Conservation (phyloP, 2,113 vertebrate species). For the Pterocles burchelli region DNA sequence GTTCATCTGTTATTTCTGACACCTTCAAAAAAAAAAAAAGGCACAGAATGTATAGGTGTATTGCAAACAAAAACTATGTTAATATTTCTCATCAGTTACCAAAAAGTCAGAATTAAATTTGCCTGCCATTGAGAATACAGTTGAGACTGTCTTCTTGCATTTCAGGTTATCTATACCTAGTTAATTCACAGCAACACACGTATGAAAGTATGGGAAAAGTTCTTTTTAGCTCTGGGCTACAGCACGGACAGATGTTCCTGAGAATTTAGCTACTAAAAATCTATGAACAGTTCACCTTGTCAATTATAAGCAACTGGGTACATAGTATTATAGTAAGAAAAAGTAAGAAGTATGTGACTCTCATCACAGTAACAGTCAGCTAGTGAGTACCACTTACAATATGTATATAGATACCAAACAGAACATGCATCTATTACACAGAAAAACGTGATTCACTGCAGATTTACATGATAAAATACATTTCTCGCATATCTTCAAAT, state of each 20-base stretch:
- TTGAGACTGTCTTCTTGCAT: not conserved
- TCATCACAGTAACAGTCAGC: not conserved
- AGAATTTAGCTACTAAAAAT: not conserved
- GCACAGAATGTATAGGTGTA: not conserved
- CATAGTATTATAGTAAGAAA: not conserved
- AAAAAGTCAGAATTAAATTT: not conserved
- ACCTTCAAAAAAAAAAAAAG: conserved; percentile 75
- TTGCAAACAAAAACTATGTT: not conserved
- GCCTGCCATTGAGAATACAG: not conserved
- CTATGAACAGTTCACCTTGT: not conserved
- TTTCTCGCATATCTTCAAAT: not conserved
- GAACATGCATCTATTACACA: not conserved
- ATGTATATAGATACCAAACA: not conserved
- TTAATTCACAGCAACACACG: not conserved
- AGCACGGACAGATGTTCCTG: not conserved
- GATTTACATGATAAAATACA: not conserved
- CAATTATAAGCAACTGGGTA: not conserved
- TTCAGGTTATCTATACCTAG: not conserved
- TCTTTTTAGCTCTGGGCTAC: not conserved
- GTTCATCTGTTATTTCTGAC: conserved; percentile 89
- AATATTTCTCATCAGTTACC: not conserved
- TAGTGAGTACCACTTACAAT: not conserved
- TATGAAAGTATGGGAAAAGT: not conserved
- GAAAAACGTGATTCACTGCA: not conserved
- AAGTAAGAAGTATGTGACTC: not conserved